phyloP scores from a whole-genome alignment of 2,797 vertebrate species.

The Platalea minor region DNA sequence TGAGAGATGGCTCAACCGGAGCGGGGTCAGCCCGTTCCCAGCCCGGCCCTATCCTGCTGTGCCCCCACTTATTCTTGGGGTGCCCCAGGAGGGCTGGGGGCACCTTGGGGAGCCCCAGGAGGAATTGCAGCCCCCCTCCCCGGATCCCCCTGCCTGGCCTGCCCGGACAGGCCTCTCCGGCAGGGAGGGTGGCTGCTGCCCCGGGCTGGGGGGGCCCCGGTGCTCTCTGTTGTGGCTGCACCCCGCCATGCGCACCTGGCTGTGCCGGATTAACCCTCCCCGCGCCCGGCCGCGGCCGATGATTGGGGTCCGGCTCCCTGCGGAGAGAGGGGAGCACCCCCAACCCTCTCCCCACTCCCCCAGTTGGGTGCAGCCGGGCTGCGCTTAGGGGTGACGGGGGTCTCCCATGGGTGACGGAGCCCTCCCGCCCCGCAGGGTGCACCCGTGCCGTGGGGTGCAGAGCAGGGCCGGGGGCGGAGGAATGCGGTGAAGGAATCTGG shows the following conservation, averaged over 20 bases:
- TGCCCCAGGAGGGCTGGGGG: background rate
- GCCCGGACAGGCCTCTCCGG: background rate
- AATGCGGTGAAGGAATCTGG: background rate
- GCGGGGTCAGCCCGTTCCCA: background rate
- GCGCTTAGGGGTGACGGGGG: background rate
- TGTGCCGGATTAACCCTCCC: background rate
- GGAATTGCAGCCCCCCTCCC: background rate
- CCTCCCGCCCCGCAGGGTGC: background rate
- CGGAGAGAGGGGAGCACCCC: background rate
- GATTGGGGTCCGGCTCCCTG: background rate
- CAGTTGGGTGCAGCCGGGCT: background rate
- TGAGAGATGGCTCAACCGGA: background rate
- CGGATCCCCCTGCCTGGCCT: background rate
- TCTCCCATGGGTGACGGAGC: background rate
- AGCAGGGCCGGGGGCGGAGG: background rate
- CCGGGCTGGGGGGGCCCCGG: too few relatives aligned
- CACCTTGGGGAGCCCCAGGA: background rate
- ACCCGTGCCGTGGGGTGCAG: background rate
- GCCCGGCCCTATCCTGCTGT: background rate
- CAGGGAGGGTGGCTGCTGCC: background rate
- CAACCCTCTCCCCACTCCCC: background rate
- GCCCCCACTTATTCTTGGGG: background rate
- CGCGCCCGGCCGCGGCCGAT: accelerated
- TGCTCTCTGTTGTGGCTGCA: background rate
- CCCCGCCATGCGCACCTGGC: background rate